These are phyloP conservation scores for Agrotis clavis DNA, from an alignment of 2,888 invertebrate species.

Conservation along the genomic window DNA sequence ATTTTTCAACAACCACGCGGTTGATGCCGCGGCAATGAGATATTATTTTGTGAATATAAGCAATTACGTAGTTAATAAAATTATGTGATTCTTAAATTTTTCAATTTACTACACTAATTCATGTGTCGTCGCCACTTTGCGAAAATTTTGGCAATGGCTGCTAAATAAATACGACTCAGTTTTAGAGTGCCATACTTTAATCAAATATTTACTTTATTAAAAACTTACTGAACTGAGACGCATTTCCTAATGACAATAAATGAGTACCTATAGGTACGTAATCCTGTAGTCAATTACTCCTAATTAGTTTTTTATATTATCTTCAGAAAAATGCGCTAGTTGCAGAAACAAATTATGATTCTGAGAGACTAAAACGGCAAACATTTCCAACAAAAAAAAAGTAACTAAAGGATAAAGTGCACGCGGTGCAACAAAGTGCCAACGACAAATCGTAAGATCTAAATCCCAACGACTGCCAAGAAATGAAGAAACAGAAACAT, in stretches of 20 bases:
- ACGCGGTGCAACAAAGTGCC: background rate
- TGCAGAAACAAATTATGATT: no score
- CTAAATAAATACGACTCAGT: constrained; percentile 34
- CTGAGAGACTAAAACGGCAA: no score
- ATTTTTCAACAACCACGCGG: no score
- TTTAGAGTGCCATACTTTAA: constrained; percentile 46
- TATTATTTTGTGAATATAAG: no score
- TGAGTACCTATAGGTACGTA: background rate
- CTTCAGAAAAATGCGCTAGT: no score
- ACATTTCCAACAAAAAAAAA: no score
- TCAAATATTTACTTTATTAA: constrained; percentile 30
- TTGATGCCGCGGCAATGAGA: no score
- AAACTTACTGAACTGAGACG: background rate
- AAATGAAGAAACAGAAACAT: constrained; percentile 9
- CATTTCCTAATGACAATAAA: background rate
- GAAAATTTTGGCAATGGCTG: constrained; percentile 65
- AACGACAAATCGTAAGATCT: constrained; percentile 45
- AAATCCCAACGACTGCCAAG: constrained; percentile 35
- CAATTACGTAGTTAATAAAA: no score
- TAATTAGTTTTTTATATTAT: no score
- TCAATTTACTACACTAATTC: constrained; percentile 59
- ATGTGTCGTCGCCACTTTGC: constrained; percentile 59
- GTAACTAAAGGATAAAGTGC: background rate
- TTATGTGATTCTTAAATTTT: constrained; percentile 34
- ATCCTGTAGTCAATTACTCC: no score